Evolutionary conservation across 2,797 vertebrate genomes (phyloP).

Genomic region (Pteronotus mesoamericanus): DNA sequence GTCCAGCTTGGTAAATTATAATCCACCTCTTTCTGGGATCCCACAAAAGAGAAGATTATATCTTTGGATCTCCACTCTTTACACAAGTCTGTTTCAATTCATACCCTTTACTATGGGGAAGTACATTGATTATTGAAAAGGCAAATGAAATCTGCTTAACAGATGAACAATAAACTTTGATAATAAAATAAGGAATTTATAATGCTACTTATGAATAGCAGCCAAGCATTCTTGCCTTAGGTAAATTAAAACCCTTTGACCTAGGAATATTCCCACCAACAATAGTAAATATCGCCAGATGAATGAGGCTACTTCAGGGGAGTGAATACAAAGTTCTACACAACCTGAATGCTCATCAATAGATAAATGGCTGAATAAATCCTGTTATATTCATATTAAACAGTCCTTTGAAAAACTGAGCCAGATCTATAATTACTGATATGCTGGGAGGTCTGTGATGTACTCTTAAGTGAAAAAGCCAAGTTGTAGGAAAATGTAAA

Average conservation of each 20-base stretch:
- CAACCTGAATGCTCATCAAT: not conserved
- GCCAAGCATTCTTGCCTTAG: not conserved
- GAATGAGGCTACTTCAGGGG: not conserved
- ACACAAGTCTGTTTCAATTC: not conserved
- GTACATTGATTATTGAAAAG: not conserved
- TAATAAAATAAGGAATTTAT: not conserved
- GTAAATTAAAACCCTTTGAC: slow-evolving; percentile 20
- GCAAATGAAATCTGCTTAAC: not conserved
- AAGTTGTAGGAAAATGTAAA: not conserved
- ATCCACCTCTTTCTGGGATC: not conserved
- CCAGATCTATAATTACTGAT: not conserved
- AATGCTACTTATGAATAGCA: slow-evolving; percentile 3
- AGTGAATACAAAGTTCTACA: not conserved
- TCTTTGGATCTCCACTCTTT: not conserved
- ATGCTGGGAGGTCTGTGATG: not conserved
- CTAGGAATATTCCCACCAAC: not conserved
- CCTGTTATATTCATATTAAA: not conserved
- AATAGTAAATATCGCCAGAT: not conserved
- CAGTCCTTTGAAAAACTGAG: not conserved
- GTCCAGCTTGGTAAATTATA: not conserved
- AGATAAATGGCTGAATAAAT: slow-evolving; percentile 3
- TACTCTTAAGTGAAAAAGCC: not conserved
- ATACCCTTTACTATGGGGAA: not conserved
- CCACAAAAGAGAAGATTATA: not conserved
- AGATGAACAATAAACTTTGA: not conserved